Conservation (phyloP, 2,888 invertebrate species). For the Augiades crinisus region DNA sequence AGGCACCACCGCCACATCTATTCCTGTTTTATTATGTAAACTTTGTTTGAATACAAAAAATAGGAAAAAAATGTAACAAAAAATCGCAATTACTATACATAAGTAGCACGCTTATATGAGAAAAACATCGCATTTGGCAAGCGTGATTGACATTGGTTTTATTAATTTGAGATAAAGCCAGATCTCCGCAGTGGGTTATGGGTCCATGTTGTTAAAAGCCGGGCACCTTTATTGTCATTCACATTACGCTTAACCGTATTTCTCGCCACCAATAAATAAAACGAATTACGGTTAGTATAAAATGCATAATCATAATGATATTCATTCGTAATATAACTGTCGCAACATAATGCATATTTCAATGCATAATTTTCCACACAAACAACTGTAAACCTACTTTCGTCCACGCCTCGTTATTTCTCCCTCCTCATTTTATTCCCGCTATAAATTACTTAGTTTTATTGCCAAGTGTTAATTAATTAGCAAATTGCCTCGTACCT, state of each 20-base stretch:
- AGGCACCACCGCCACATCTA: no score
- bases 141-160: no score
- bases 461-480: conserved; percentile 8
- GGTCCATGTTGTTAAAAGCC: no score
- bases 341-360: not conserved
- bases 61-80: no score
- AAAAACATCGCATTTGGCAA: no score
- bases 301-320: conserved; percentile 3
- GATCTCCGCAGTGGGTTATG: no score
- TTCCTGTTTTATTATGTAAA: no score
- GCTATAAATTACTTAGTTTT: conserved; percentile 3
- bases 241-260: not conserved
- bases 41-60: no score
- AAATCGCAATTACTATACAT: no score
- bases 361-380: conserved; percentile 11
- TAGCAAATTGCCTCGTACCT: not conserved
- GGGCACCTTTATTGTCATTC: no score
- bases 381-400: conserved; percentile 20
- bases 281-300: conserved; percentile 1
- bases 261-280: not conserved
- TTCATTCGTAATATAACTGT: conserved; percentile 10
- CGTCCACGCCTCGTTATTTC: not conserved
- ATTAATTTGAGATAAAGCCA: no score
- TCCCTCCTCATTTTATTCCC: conserved; percentile 8
- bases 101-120: no score